A percentile compares a stretch with the other conserved stretches of the same genome.
These are phyloP conservation scores for Platycheirus rosarum DNA, from an alignment of 2,888 invertebrate species.

Conservation along the genomic window DNA sequence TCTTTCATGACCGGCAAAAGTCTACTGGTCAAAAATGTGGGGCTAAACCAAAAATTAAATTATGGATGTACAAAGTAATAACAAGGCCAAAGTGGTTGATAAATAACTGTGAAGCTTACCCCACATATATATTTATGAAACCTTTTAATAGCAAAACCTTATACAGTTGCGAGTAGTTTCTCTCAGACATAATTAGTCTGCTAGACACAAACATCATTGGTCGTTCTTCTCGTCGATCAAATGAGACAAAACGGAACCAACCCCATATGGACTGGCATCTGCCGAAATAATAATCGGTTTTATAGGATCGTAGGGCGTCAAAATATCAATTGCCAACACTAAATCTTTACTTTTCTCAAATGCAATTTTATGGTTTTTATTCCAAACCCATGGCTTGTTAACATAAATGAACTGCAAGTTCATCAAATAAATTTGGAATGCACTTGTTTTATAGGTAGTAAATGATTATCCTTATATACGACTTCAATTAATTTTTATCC, in stretches of 20 bases:
- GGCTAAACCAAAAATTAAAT: too few relatives aligned
- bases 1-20: too few relatives aligned
- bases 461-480: slow-evolving; percentile 61
- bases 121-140: too few relatives aligned
- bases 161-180: too few relatives aligned
- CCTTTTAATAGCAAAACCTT: too few relatives aligned
- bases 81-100: too few relatives aligned
- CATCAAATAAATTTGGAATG: slow-evolving; percentile 47
- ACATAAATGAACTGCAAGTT: slow-evolving; percentile 9
- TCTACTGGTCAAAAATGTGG: too few relatives aligned
- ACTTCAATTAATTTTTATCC: slow-evolving; percentile 54
- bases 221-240: slow-evolving; percentile 53
- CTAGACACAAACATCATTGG: slow-evolving; percentile 57
- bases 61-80: too few relatives aligned
- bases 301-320: slow-evolving; percentile 3
- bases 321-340: not conserved
- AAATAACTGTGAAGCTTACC: too few relatives aligned
- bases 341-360: not conserved
- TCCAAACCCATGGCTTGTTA: not conserved
- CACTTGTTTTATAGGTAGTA: slow-evolving; percentile 65
- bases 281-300: not conserved
- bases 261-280: slow-evolving; percentile 50
- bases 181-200: slow-evolving; percentile 33
- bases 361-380: not conserved
- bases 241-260: slow-evolving; percentile 48